Base-by-base conservation (phyloP, 2,888 invertebrate species). In the Lepidocyrtinus sp. region DNA sequence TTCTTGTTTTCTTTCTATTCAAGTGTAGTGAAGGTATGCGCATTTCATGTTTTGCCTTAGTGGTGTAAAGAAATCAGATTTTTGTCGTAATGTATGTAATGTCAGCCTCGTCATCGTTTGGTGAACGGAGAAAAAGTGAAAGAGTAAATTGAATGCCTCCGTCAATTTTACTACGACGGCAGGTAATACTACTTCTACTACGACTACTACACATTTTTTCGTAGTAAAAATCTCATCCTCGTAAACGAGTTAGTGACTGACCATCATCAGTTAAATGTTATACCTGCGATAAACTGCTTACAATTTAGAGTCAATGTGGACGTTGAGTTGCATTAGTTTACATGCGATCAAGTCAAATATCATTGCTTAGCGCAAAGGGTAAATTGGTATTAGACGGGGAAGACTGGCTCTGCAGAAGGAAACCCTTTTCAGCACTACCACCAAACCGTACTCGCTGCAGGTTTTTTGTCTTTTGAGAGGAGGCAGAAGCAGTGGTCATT, bases 201-300 rank as follows among this genome's bases (percentile, higher is more conserved):
- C 26, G 46, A 64, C 73, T 50, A 73, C 50, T 64, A 73, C 64
- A 22, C 12, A 36, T 7, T 50, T 45, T 27, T 22, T 62, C 55
- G 64, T 67, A 74, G 74, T 67, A 65, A 67, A 36, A 75, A 59
- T 5, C 46, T 64, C 50, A 50, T 75, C 69, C 67, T 67, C 46
- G 71, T 71, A 78, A 78, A 77, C 77, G 71, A 77, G 77, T 77
- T 72, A 73, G 72, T 68, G 78, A 73, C 78, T 78, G 78, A 59
- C 75, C 75, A 75, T n/a, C n/a, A n/a, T 68, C 75, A 75, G 50
- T 50, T 50, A n/a, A 7, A 50, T n/a, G 5, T 50, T 50, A 50
- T 50, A 12, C 50, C 12, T 50, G 17, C 50, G 17, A 50, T 50
- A 50, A 50, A 50, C 50, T 7, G 17, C 50, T n/a, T 50, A 15